Percentiles rank a stretch among this genome's conserved stretches.
Evolutionary conservation across 2,797 vertebrate species (phyloP).

Genomic region (Chrosomus eos): DNA sequence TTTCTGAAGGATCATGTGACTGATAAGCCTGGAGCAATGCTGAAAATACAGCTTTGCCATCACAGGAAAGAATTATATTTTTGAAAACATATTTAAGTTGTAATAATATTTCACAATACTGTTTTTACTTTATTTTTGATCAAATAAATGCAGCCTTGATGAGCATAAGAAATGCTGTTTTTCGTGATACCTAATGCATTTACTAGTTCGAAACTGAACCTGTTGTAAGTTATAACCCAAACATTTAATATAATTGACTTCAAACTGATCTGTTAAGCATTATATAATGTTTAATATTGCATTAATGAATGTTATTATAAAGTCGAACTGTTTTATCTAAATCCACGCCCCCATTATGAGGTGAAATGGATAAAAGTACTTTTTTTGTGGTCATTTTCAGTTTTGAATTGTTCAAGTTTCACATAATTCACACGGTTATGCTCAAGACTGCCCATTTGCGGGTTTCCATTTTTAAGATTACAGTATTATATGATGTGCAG

Average conservation of each 20-base stretch:
- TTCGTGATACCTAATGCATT: not conserved
- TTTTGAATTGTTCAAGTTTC: not conserved
- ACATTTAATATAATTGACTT: not conserved
- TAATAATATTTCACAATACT: not conserved
- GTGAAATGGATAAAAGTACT: not conserved
- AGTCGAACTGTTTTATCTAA: not conserved
- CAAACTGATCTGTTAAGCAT: not conserved
- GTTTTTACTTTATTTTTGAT: not conserved
- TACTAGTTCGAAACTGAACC: not conserved
- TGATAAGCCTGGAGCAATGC: not conserved
- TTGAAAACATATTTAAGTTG: not conserved
- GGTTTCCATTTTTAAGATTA: not conserved
- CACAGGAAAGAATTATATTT: not conserved
- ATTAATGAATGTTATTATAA: not conserved
- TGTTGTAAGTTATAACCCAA: not conserved
- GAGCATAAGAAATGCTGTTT: not conserved
- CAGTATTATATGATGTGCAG: slow-evolving; percentile 7
- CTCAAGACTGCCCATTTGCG: not conserved
- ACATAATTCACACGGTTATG: not conserved
- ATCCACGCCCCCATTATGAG: not conserved
- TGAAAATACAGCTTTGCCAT: not conserved
- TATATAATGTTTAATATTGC: not conserved
- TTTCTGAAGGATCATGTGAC: not conserved
- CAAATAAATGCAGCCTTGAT: not conserved
- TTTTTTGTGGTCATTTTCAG: not conserved